Evolutionary conservation across 2,888 invertebrate genomes (phyloP).

Genomic region (Allygus modestus): DNA sequence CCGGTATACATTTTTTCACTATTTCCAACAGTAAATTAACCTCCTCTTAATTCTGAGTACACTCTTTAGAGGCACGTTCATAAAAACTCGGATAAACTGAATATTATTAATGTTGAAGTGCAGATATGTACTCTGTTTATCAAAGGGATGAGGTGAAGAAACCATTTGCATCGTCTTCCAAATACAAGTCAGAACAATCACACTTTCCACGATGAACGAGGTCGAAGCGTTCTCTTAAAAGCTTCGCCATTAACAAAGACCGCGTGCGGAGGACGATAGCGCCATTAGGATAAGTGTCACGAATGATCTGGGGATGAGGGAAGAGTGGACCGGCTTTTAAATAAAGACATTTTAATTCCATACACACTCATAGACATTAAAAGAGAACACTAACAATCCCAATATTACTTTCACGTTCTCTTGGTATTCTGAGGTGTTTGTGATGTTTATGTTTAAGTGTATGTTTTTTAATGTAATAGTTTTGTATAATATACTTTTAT

Average conservation of each 20-base stretch:
- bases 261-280: not conserved
- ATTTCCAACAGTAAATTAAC: too few species aligned
- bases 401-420: too few species aligned
- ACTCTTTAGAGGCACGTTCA: too few species aligned
- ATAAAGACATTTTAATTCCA: not conserved
- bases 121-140: not conserved
- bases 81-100: too few species aligned
- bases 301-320: not conserved
- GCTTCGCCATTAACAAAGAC: not conserved
- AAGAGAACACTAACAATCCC: not conserved
- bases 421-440: too few species aligned
- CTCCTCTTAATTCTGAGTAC: too few species aligned
- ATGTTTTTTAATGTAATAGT: too few species aligned
- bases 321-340: slow-evolving; percentile 21
- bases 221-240: slow-evolving; percentile 38
- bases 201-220: not conserved
- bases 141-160: not conserved
- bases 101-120: too few species aligned
- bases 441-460: too few species aligned
- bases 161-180: not conserved
- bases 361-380: not conserved
- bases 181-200: not conserved
- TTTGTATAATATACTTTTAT: too few species aligned
- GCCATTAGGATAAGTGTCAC: slow-evolving; percentile 45
- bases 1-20: too few species aligned